Conservation (phyloP, 2,888 invertebrate genomes). For the Tricholauxania praeusta region DNA sequence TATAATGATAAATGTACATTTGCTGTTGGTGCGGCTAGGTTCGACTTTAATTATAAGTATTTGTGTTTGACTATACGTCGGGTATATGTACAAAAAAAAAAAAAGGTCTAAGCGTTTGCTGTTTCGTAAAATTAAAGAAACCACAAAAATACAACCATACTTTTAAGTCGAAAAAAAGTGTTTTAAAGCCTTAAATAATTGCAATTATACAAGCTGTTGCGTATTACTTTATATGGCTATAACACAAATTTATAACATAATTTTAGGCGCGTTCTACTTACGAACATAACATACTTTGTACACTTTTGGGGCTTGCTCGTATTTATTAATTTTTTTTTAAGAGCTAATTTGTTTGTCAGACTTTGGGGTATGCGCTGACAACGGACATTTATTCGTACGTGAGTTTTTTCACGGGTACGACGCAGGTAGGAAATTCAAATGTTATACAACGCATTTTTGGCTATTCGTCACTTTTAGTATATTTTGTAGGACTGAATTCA, state of each 20-base stretch:
- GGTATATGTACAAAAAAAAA: background rate
- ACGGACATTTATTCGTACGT: no score
- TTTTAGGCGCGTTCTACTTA: background rate
- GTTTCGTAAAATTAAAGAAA: slow-evolving; percentile 6
- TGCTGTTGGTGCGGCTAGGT: background rate
- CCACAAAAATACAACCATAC: background rate
- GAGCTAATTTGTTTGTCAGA: no score
- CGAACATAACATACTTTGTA: background rate
- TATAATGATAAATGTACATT: background rate
- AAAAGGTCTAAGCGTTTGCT: background rate
- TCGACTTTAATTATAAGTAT: slow-evolving; percentile 2
- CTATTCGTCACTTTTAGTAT: no score
- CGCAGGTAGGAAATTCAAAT: no score
- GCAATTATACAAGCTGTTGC: no score
- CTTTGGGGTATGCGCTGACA: no score
- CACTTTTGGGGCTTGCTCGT: background rate
- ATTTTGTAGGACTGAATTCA: no score
- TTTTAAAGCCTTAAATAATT: no score
- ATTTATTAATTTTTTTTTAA: background rate
- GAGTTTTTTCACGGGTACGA: no score
- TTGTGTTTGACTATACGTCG: background rate
- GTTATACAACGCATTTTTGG: no score
- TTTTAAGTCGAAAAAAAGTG: background rate
- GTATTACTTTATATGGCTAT: no score
- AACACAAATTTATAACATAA: background rate